Evolutionary conservation across 2,888 invertebrate species (phyloP), one percentile per base, ranked within the genome.

Genomic region (Drosophila siamana): DNA sequence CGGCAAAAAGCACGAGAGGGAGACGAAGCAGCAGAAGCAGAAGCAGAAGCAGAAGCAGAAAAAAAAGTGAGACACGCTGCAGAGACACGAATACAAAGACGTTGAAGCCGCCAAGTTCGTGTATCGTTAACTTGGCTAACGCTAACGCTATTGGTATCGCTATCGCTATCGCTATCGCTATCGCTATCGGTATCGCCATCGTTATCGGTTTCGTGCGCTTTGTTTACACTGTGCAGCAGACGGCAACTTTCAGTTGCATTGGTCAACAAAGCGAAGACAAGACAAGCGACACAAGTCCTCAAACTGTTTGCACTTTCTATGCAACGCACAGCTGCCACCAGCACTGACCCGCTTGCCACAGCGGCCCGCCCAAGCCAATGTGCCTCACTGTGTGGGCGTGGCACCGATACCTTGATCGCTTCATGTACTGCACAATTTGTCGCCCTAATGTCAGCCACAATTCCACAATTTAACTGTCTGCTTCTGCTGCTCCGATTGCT

Each of bases 261-360:
- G 69, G 77, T 69, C 77, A 63, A 76, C 62, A 52, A 24, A 30
- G 59, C 69, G n/a, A n/a, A n/a, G n/a, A n/a, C n/a, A n/a, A 84
- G 78, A 78, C 33, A 2, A 57, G 79, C 85, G 60, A 44, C 52
- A 84, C 52, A 84, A 84, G 78, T 84, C 85, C 76, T 78, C 70
- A 69, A 78, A 77, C 78, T 86, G 83, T 83, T 83, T 86, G 81
- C 87, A 83, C 83, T 83, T 83, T 83, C 83, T 83, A 84, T 67
- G 65, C 83, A 62, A 65, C 73, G 44, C 41, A 47, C 55, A 60
- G 47, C 55, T 62, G 47, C 36, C 51, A 22, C 51, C 52, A 15
- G 24, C 55, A 24, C 15, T 50, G 50, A 19, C 44, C 7, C 44
- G 11, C 60, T 51, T 57, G 36, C 38, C 55, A 47, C 22, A 57